Conservation (phyloP, 1,140 invertebrate genomes). For the Stegodyphus dumicola region DNA sequence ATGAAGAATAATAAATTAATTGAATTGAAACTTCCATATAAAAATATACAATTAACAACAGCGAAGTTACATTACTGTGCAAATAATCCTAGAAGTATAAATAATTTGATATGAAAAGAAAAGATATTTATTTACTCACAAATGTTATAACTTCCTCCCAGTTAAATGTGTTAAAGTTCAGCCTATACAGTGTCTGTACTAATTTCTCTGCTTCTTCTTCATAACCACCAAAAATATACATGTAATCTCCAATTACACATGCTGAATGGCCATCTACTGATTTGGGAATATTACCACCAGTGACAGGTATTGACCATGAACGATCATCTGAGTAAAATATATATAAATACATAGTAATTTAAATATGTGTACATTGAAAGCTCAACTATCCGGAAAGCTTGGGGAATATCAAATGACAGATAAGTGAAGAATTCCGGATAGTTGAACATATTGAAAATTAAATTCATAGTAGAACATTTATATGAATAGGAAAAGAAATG, state of each 20-base stretch:
- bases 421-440: too few relatives aligned
- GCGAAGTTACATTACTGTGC: too few relatives aligned
- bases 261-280: conserved; percentile 91
- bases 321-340: conserved; percentile 79
- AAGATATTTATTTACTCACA: conserved; percentile 68
- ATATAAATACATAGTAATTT: conserved; percentile 67
- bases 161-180: conserved; percentile 79
- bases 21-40: too few relatives aligned
- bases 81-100: too few relatives aligned
- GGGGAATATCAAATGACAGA: too few relatives aligned
- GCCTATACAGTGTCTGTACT: conserved; percentile 80
- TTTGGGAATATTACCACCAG: conserved; percentile 77
- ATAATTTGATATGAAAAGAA: conserved; percentile 62
- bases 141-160: conserved; percentile 77
- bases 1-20: too few relatives aligned
- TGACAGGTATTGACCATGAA: conserved; percentile 77
- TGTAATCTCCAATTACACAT: conserved; percentile 81
- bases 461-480: too few relatives aligned
- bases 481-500: too few relatives aligned
- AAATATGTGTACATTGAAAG: too few relatives aligned
- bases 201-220: conserved; percentile 82
- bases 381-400: too few relatives aligned
- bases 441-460: too few relatives aligned
- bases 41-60: too few relatives aligned
- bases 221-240: conserved; percentile 93